These are phyloP conservation scores for Chaenocephalus aceratus DNA, from an alignment of 2,113 vertebrate species.

Conservation along the genomic window DNA sequence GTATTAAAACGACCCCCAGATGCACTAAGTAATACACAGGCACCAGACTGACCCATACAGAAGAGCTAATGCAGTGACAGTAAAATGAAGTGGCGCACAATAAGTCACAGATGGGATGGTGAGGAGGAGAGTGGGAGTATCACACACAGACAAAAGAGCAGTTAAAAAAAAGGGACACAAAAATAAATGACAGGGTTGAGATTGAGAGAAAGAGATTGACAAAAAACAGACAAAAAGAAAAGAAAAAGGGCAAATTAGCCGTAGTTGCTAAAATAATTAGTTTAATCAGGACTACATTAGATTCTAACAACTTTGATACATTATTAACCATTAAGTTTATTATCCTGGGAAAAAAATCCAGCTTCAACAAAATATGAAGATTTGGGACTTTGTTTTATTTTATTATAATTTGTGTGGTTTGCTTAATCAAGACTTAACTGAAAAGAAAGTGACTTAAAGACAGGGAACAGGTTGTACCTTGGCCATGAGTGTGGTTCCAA, in stretches of 20 bases:
- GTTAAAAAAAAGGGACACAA: constrained; percentile 14
- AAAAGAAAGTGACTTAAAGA: neutral
- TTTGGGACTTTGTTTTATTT: too few relatives aligned
- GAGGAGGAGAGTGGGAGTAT: neutral
- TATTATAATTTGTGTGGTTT: neutral
- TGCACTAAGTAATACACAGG: constrained; percentile 17
- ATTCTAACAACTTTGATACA: neutral
- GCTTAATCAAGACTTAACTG: neutral
- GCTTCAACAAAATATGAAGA: neutral
- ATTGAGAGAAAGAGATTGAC: neutral
- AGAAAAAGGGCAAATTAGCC: neutral
- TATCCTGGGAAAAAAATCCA: constrained; percentile 8
- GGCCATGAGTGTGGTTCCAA: constrained; percentile 95
- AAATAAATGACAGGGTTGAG: constrained; percentile 18
- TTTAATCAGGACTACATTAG: neutral
- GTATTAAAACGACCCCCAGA: constrained; percentile 26
- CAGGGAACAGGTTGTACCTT: constrained; percentile 80
- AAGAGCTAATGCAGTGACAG: constrained; percentile 28
- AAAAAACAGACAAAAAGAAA: neutral
- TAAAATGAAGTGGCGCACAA: constrained; percentile 32
- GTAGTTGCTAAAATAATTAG: neutral
- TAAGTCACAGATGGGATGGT: constrained; percentile 48
- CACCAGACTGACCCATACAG: constrained; percentile 13
- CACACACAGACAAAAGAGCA: constrained; percentile 38
- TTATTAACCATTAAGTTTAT: neutral